These are phyloP conservation scores for Euwallacea similis DNA, from an alignment of 1,140 invertebrate species.

Conservation along the genomic window DNA sequence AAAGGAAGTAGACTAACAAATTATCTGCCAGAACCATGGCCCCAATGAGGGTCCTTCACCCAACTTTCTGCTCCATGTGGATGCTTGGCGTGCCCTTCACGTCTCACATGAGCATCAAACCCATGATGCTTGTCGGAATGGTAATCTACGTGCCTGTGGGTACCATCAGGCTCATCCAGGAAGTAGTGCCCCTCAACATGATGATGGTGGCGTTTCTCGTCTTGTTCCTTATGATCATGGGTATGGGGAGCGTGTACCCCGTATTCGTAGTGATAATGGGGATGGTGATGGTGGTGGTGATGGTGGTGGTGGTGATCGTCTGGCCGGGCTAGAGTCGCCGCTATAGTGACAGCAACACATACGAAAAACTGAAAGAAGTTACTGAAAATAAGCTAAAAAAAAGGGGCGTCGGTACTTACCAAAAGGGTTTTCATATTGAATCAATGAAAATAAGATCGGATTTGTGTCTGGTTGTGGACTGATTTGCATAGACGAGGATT, in stretches of 20 bases:
- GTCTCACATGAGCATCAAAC: slow-evolving; percentile 45
- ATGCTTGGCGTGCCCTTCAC: slow-evolving; percentile 43
- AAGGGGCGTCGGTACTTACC: background rate
- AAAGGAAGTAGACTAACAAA: background rate
- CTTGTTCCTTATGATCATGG: slow-evolving; percentile 56
- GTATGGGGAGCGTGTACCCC: slow-evolving; percentile 56
- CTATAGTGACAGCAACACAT: background rate
- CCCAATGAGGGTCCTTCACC: slow-evolving; percentile 40
- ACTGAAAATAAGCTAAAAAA: background rate
- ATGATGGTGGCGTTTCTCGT: slow-evolving; percentile 56
- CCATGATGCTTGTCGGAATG: slow-evolving; percentile 53
- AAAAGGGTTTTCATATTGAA: slow-evolving; percentile 8
- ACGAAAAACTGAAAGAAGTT: background rate
- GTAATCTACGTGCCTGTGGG: slow-evolving; percentile 55
- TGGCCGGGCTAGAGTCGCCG: background rate
- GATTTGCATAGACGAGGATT: background rate
- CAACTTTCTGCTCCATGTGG: slow-evolving; percentile 36
- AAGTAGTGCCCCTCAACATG: slow-evolving; percentile 55
- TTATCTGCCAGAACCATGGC: slow-evolving; percentile 29
- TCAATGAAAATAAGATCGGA: background rate
- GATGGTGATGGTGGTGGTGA: slow-evolving; percentile 31
- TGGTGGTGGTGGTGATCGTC: slow-evolving; percentile 7
- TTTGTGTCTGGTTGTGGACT: background rate
- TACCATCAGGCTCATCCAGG: slow-evolving; percentile 55
- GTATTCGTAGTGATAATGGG: slow-evolving; percentile 56